These are phyloP conservation scores for Pseudochirops cupreus DNA, from an alignment of 2,797 vertebrate species.

Conservation along the genomic window DNA sequence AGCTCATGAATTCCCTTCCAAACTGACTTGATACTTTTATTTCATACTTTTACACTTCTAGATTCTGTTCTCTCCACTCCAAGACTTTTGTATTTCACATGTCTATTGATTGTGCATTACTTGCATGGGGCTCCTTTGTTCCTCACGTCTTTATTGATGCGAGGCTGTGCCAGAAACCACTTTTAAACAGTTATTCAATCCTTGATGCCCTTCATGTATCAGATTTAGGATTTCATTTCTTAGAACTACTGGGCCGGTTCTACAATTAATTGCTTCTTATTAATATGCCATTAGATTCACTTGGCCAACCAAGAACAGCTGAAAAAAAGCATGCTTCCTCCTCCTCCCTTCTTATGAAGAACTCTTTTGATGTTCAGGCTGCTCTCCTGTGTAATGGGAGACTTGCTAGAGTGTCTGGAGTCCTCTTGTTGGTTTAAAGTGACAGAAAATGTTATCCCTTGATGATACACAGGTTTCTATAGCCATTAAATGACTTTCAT, in stretches of 20 bases:
- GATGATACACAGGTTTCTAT: constrained; percentile 71
- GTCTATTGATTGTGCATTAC: constrained; percentile 58
- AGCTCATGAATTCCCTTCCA: constrained; percentile 23
- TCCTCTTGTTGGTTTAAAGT: constrained; percentile 72
- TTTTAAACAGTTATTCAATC: constrained; percentile 73
- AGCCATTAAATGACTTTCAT: constrained; percentile 57
- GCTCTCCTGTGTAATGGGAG: constrained; percentile 69
- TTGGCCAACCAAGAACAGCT: constrained; percentile 75
- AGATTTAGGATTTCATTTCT: constrained; percentile 79
- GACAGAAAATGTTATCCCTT: constrained; percentile 65
- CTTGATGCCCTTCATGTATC: constrained; percentile 66
- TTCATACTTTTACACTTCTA: neutral
- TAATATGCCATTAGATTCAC: constrained; percentile 73
- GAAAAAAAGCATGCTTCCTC: constrained; percentile 61
- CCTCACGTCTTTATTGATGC: constrained; percentile 78
- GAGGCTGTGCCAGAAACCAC: constrained; percentile 69
- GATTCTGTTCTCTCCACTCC: neutral
- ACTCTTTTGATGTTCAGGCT: constrained; percentile 65
- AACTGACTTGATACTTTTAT: neutral
- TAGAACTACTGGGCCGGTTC: constrained; percentile 73
- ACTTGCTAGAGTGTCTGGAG: constrained; percentile 53
- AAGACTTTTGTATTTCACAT: constrained; percentile 66
- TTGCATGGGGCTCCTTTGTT: constrained; percentile 72
- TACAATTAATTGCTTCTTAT: constrained; percentile 80
- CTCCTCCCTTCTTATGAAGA: constrained; percentile 41